These are phyloP conservation scores for Trogon surrucura DNA, from an alignment of 2,113 vertebrate genomes.

Conservation along the genomic window DNA sequence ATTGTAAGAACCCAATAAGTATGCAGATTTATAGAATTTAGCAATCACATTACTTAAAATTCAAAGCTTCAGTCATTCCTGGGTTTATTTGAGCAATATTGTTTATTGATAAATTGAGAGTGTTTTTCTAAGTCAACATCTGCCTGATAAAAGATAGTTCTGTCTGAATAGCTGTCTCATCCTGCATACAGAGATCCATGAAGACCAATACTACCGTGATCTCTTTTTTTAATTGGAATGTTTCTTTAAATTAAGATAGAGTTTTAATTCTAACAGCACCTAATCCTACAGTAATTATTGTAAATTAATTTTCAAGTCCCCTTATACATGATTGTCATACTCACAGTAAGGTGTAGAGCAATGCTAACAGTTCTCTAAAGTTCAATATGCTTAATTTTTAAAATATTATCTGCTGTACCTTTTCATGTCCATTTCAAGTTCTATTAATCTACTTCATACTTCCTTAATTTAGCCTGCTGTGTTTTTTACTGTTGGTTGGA, in stretches of 20 bases:
- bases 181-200: not conserved
- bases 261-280: not conserved
- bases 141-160: not conserved
- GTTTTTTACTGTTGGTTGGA: not conserved
- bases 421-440: not conserved
- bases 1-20: not conserved
- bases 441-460: not conserved
- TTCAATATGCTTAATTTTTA: not conserved
- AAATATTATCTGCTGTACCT: not conserved
- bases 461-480: not conserved
- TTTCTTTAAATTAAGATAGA: not conserved
- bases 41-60: not conserved
- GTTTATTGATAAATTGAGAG: not conserved
- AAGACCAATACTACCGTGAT: not conserved
- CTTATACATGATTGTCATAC: not conserved
- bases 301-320: not conserved
- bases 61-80: not conserved
- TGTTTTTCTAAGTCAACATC: not conserved
- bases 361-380: not conserved
- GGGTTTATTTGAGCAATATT: not conserved
- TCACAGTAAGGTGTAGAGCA: not conserved
- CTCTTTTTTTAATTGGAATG: not conserved
- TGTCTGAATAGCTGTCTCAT: not conserved
- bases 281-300: not conserved
- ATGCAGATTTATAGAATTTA: not conserved